These are phyloP conservation scores for Halictus quadricinctus DNA, from an alignment of 2,888 invertebrate species.

Conservation along the genomic window DNA sequence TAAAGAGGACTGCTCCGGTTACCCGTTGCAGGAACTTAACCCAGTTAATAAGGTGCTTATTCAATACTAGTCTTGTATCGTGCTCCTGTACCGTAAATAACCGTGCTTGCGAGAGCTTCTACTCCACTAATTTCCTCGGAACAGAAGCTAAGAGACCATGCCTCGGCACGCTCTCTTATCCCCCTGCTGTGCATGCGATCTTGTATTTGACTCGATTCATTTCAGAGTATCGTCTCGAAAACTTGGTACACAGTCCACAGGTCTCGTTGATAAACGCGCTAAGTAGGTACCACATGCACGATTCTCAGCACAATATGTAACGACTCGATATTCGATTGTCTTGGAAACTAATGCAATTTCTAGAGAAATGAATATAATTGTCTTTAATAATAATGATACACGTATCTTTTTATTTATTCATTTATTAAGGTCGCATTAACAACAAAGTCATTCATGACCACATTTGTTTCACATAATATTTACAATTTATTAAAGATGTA, in stretches of 20 bases:
- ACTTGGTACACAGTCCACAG: neutral
- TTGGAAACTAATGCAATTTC: too few species aligned
- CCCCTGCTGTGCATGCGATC: neutral
- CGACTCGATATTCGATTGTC: too few species aligned
- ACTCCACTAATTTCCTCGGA: neutral
- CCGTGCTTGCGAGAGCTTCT: neutral
- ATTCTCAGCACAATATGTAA: neutral
- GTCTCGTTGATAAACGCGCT: neutral
- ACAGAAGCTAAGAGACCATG: neutral
- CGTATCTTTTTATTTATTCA: too few species aligned
- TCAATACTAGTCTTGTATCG: neutral
- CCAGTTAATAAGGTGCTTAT: conserved; percentile 13
- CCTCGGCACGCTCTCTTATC: neutral
- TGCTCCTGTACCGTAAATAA: conserved; percentile 1
- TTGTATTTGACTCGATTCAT: neutral
- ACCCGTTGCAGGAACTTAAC: neutral
- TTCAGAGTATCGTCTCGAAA: neutral
- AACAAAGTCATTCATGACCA: too few species aligned
- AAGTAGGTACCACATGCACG: neutral
- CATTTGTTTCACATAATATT: too few species aligned
- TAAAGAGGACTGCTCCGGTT: neutral
- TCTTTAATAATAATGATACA: too few species aligned
- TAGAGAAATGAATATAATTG: too few species aligned
- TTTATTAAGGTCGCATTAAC: too few species aligned
- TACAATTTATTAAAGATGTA: too few species aligned